Evolutionary conservation across 2,888 invertebrate genomes (phyloP).

Genomic region (Acrobasis repandana): DNA sequence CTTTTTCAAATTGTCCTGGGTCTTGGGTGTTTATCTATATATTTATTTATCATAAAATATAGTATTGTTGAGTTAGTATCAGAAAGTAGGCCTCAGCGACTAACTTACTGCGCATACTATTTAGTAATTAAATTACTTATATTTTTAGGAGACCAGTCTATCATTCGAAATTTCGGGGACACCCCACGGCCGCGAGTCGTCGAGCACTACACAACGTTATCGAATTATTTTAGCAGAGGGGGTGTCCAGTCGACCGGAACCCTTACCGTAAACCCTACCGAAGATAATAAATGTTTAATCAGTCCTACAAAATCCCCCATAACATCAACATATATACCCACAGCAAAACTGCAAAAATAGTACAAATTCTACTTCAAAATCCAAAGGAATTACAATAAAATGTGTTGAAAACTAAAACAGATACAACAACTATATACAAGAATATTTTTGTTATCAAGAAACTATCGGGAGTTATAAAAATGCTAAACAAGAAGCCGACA

Average conservation of each 20-base stretch:
- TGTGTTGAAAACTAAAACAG: not conserved
- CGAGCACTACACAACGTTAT: conserved; percentile 30
- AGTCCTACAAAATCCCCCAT: conserved; percentile 46
- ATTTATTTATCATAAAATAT: too few relatives aligned
- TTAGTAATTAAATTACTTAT: too few relatives aligned
- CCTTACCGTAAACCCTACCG: conserved; percentile 44
- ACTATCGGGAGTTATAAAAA: conserved; percentile 8
- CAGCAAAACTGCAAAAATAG: conserved; percentile 19
- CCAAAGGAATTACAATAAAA: conserved; percentile 1
- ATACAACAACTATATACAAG: not conserved
- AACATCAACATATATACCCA: conserved; percentile 40
- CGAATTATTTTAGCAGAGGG: conserved; percentile 40
- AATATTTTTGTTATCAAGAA: conserved; percentile 1
- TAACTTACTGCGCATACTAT: too few relatives aligned
- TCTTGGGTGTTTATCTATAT: too few relatives aligned
- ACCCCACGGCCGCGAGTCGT: not conserved
- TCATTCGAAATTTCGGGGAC: not conserved
- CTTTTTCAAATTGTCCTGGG: too few relatives aligned
- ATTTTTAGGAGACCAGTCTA: too few relatives aligned
- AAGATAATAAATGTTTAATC: conserved; percentile 53
- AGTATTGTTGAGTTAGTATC: too few relatives aligned
- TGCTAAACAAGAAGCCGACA: not conserved
- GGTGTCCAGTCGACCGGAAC: conserved; percentile 61
- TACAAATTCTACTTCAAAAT: conserved; percentile 25
- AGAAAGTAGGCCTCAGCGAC: too few relatives aligned